Evolutionary conservation across 2,797 vertebrate genomes (phyloP), one percentile per base, ranked within the genome.

Genomic region (Aldrovandia affinis): DNA sequence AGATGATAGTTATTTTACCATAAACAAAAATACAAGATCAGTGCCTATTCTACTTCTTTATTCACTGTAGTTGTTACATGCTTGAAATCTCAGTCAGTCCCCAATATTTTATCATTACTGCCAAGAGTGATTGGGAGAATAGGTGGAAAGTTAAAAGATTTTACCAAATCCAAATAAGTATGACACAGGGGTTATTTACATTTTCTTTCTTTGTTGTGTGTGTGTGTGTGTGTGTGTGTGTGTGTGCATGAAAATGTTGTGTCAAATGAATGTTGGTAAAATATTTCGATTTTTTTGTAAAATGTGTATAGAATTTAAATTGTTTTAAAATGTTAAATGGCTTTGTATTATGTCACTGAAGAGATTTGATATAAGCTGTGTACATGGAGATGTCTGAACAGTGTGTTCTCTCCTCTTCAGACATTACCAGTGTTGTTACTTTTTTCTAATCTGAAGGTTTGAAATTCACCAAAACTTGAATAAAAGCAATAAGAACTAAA

Each of bases 381-480:
- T 79, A 83, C 22, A 78, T 70, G 68, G n/a, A 61, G 18, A 33
- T 78, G 50, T 68, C 12, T 68, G 81, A 83, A 73, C n/a, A 68
- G n/a, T 81, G 20, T 42, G 63, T 52, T 52, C 30, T 28, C 65
- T 83, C n/a, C 61, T 5, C 87, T 86, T 79, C 79, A 82, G 54
- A 70, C 47, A 42, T 30, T 83, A 70, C 42, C 70, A 70, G 86
- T 54, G 85, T 54, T 73, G 68, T 91, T 89, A 87, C 92, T 93
- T 91, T 83, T 88, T 88, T 86, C 87, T 94, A 94, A 89, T 91
- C 22, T 91, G 89, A 87, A 87, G 86, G 89, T 95, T 94, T 94
- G 92, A 93, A 93, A 93, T 91, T 91, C 87, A 81, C 85, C 81
- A 91, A 91, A 88, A 91, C 92, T 92, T 91, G 88, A 94, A 94